Conservation (phyloP, 2,888 invertebrate genomes). For the Polyploca ridens region DNA sequence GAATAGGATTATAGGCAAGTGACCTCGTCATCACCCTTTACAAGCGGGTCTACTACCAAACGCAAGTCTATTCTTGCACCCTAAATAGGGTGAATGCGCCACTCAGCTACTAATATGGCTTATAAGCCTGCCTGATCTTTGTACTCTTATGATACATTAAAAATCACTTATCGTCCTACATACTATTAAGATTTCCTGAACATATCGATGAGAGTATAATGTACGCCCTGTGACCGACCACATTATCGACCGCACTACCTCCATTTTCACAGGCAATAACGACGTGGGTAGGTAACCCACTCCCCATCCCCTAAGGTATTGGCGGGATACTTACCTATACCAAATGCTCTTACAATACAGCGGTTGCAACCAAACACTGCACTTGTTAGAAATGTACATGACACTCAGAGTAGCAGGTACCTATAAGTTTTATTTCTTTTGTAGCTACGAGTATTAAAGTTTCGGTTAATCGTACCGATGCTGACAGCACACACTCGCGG, state of each 20-base stretch:
- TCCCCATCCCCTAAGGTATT: constrained; percentile 19
- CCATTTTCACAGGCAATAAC: constrained; percentile 22
- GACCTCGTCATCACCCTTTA: too few relatives aligned
- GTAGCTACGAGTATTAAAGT: too few relatives aligned
- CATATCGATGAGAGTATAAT: constrained; percentile 4
- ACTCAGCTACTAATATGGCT: too few relatives aligned
- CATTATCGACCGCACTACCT: constrained; percentile 21
- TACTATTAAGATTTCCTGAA: constrained; percentile 11
- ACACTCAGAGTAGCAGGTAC: too few relatives aligned
- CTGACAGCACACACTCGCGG: too few relatives aligned
- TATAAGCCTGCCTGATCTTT: background rate
- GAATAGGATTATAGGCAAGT: too few relatives aligned
- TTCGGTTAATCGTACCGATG: too few relatives aligned
- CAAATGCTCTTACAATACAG: constrained; percentile 24
- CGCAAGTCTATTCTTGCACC: too few relatives aligned
- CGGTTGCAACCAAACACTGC: constrained; percentile 8
- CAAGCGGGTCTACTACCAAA: too few relatives aligned
- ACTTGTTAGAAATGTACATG: background rate
- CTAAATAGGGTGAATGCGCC: too few relatives aligned
- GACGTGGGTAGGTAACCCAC: constrained; percentile 9
- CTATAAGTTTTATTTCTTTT: too few relatives aligned
- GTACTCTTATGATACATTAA: too few relatives aligned
- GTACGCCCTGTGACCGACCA: background rate
- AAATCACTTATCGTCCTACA: constrained; percentile 10
- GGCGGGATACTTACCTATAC: constrained; percentile 21